Evolutionary conservation across 1,140 invertebrate species (phyloP), one percentile per base, ranked within the genome.

Genomic region (Papilio glaucus): DNA sequence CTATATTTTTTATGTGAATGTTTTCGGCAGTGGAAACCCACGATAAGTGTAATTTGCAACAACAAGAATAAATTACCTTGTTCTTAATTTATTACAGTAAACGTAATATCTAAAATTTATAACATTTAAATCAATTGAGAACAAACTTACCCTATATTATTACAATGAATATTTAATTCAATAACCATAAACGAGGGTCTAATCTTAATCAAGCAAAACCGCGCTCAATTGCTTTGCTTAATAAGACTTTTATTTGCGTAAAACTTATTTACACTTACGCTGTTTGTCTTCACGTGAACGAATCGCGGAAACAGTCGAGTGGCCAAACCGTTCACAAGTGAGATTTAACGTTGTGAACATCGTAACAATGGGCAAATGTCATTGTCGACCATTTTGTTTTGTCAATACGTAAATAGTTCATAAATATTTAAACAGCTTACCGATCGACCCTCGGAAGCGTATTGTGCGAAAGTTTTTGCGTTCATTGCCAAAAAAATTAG

Each of bases 351-450:
- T 33, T 26, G 29, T 15, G 37, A 41, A 41, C 37, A 65, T n/a
- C 61, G 3, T 42, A 45, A 69, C 67, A 69, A 69, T 33, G 67
- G 42, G 8, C 67, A 15, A 69, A 45, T 49, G 24, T 42, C 42
- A 69, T 69, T 69, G 67, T 69, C 67, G 42, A 45, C 67, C 42
- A 69, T 69, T 69, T 69, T 69, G 67, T 69, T 69, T 69, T 69
- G 67, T 69, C 67, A 69, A 69, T 69, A 69, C 41, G 67, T 69
- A 69, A 69, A 69, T 69, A 69, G 67, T 69, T 49, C 67, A 69
- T 69, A 69, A 69, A 69, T 69, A 69, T 69, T 69, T 69, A 69
- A 69, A 69, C 67, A 69, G 67, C 67, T 69, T 69, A 69, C 67
- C 67, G 42, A 26, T 53, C 29, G 10, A 69, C 67, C 67, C 67